A percentile compares a stretch with the other conserved stretches of the same genome.
These are phyloP conservation scores for Erebia palarica DNA, from an alignment of 2,888 invertebrate species.

Conservation along the genomic window DNA sequence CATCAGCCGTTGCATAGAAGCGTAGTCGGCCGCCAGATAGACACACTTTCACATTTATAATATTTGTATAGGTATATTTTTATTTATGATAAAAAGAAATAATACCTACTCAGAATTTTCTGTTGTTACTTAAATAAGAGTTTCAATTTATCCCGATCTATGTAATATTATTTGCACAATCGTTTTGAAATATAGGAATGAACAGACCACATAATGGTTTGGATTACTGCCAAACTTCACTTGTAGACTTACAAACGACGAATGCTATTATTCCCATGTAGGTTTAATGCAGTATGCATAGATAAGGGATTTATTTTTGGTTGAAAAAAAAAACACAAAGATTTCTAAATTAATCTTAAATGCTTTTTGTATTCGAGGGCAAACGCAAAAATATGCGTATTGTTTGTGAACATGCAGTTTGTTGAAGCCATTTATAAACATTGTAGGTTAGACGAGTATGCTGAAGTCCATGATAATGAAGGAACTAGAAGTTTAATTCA, in stretches of 20 bases:
- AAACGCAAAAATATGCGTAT: no score
- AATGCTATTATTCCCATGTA: background rate
- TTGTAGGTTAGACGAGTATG: no score
- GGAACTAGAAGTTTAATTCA: no score
- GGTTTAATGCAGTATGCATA: background rate
- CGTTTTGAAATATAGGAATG: conserved; percentile 9
- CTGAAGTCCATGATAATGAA: no score
- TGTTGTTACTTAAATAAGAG: background rate
- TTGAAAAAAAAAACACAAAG: background rate
- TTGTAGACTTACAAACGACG: conserved; percentile 4
- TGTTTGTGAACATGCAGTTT: no score
- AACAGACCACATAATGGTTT: conserved; percentile 9
- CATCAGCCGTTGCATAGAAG: no score
- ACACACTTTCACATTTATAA: no score
- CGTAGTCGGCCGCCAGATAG: no score
- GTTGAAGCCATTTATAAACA: no score
- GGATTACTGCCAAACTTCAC: conserved; percentile 9
- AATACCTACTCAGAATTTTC: background rate
- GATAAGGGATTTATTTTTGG: background rate
- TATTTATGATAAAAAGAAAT: background rate
- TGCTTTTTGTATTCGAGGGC: background rate
- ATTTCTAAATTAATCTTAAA: background rate
- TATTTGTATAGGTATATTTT: no score
- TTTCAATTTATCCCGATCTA: background rate
- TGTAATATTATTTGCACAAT: background rate